Percentiles rank a stretch among this genome's conserved stretches.
Evolutionary conservation across 2,113 vertebrate genomes (phyloP).

Genomic region (Solea senegalensis): DNA sequence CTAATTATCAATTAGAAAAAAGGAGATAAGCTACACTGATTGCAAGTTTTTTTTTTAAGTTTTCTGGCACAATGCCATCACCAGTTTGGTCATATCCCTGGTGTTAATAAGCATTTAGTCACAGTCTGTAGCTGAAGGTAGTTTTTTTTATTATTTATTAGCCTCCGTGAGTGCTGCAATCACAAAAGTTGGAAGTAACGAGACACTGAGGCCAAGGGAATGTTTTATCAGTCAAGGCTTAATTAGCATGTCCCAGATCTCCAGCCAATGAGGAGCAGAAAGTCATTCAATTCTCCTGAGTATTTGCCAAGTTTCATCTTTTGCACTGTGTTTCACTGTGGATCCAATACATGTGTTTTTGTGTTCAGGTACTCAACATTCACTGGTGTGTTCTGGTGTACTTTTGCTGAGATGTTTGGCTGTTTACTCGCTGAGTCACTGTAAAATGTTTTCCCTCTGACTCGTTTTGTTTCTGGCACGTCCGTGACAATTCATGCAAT

Average conservation of each 20-base stretch:
- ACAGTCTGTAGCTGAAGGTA: constrained; percentile 34
- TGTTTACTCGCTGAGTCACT: no score
- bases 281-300: constrained; percentile 65
- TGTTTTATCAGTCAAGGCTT: constrained; percentile 69
- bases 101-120: constrained; percentile 58
- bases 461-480: no score
- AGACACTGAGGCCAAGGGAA: constrained; percentile 61
- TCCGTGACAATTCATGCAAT: no score
- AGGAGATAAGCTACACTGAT: constrained; percentile 70
- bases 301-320: constrained; percentile 45
- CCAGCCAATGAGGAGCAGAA: constrained; percentile 63
- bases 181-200: constrained; percentile 64
- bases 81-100: constrained; percentile 35
- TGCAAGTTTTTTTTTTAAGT: constrained; percentile 49
- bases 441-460: no score
- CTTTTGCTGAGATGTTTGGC: no score
- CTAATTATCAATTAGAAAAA: constrained; percentile 81
- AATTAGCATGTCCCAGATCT: constrained; percentile 74
- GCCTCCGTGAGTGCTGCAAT: constrained; percentile 46
- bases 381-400: constrained; percentile 13
- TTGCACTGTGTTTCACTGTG: constrained; percentile 22
- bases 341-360: constrained; percentile 27
- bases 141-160: constrained; percentile 57
- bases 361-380: neutral
- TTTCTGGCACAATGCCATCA: constrained; percentile 14